Conservation (phyloP, 2,888 invertebrate genomes). For the Galeopsomyia nigrocyanea region DNA sequence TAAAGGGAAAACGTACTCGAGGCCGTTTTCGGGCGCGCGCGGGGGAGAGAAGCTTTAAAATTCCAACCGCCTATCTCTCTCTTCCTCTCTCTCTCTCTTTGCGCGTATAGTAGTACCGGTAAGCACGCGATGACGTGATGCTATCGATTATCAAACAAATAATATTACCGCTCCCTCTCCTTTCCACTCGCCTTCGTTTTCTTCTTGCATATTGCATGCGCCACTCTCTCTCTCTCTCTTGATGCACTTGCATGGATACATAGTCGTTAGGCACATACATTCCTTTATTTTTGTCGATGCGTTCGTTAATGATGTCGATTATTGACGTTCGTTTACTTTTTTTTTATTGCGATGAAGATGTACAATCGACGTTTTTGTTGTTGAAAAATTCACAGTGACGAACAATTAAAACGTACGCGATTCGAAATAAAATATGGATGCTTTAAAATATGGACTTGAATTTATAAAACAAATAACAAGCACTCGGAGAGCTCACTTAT, state of each 20-base stretch:
- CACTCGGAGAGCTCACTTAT: too few species aligned
- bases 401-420: too few species aligned
- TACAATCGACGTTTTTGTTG: too few species aligned
- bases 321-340: too few species aligned
- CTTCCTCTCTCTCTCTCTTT: too few species aligned
- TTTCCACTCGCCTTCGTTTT: conserved; percentile 39
- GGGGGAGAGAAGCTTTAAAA: neutral
- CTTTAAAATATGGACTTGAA: too few species aligned
- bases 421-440: too few species aligned
- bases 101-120: conserved; percentile 37
- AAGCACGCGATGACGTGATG: conserved; percentile 66
- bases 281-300: neutral
- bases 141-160: conserved; percentile 67
- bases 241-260: neutral
- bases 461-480: too few species aligned
- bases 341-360: too few species aligned
- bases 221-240: neutral
- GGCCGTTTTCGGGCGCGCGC: neutral
- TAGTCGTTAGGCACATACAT: neutral
- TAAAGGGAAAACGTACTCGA: neutral
- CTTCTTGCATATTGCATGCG: conserved; percentile 49
- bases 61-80: too few species aligned
- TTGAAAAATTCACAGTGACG: too few species aligned
- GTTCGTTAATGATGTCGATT: too few species aligned
- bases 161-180: conserved; percentile 59